These are phyloP conservation scores for Galerucella nymphaeae DNA, from an alignment of 2,888 invertebrate species.

Conservation along the genomic window DNA sequence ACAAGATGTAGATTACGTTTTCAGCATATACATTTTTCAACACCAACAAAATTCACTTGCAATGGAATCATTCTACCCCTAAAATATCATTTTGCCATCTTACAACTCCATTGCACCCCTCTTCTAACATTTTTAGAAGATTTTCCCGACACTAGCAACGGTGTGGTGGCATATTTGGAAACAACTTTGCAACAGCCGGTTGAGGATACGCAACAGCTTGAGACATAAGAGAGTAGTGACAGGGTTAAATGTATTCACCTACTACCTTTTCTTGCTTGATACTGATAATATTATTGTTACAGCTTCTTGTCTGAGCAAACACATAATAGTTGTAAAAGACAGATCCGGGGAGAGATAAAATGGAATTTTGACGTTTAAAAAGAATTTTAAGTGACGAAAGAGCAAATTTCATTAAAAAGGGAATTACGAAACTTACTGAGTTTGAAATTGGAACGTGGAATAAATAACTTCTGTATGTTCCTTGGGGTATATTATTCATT, in stretches of 20 bases:
- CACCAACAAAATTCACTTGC: background rate
- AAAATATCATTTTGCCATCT: background rate
- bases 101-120: background rate
- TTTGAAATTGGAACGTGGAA: too few species aligned
- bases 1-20: too few species aligned
- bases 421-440: too few species aligned
- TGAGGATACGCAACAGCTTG: slow-evolving; percentile 31
- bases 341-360: background rate
- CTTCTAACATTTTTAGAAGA: slow-evolving; percentile 15
- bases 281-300: slow-evolving; percentile 9
- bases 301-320: background rate
- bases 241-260: slow-evolving; percentile 2
- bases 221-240: background rate
- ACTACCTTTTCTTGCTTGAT: slow-evolving; percentile 16
- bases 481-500: too few species aligned
- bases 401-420: too few species aligned
- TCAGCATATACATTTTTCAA: too few species aligned
- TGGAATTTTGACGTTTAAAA: background rate
- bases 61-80: background rate
- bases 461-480: too few species aligned
- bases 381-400: background rate
- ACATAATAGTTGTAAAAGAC: background rate
- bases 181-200: slow-evolving; percentile 17
- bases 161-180: slow-evolving; percentile 28
- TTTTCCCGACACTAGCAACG: background rate